Evolutionary conservation across 1,140 invertebrate genomes (phyloP).

Genomic region (Phymastichus coffea): DNA sequence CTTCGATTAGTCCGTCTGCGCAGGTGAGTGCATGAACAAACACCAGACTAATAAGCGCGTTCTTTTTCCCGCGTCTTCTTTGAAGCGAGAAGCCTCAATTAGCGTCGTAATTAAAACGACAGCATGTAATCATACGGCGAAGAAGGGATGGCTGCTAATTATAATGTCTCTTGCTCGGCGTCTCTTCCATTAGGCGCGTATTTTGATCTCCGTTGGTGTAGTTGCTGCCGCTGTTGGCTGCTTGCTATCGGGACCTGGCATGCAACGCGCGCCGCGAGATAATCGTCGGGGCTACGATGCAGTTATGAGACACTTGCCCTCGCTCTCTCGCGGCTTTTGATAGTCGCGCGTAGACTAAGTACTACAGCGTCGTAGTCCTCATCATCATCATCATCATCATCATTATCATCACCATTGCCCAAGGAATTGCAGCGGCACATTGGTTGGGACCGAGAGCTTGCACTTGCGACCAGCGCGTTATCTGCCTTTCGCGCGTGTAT

Average conservation of each 20-base stretch:
- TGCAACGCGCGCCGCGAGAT: background rate
- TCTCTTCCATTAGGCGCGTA: constrained; percentile 5
- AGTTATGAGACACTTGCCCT: constrained; percentile 9
- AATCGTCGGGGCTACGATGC: background rate
- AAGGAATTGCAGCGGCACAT: no score
- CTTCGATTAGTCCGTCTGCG: no score
- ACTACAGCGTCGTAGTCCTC: no score
- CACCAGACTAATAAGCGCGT: background rate
- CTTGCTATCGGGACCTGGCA: background rate
- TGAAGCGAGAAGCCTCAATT: constrained; percentile 6
- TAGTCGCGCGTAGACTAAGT: background rate
- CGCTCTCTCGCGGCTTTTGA: background rate
- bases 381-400: no score
- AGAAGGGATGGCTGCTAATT: constrained; percentile 8
- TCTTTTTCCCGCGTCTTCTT: background rate
- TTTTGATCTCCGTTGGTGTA: constrained; percentile 8
- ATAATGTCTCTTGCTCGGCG: constrained; percentile 1
- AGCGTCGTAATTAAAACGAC: constrained; percentile 21
- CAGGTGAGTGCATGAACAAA: background rate
- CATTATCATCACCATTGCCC: no score
- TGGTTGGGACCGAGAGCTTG: no score
- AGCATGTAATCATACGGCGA: background rate
- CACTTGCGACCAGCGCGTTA: background rate
- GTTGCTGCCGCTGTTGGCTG: no score
- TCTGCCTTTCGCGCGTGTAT: background rate